phyloP scores from a whole-genome alignment of 2,113 vertebrate species.

The Tenebrosternarchus preto region DNA sequence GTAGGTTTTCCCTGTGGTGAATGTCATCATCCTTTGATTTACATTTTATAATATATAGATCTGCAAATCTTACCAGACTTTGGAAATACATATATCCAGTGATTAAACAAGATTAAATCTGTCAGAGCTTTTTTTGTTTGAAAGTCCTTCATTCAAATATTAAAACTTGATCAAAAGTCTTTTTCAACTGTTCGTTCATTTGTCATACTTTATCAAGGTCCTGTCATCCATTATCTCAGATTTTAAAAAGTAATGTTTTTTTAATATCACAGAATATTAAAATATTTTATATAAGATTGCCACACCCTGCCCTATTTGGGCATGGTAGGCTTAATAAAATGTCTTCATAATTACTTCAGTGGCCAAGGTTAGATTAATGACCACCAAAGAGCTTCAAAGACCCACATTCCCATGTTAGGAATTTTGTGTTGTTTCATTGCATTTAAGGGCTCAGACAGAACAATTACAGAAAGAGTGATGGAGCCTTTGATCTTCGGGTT shows the following conservation, averaged over 20 bases:
- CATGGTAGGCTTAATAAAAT: conserved; percentile 54
- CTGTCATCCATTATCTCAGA: background rate
- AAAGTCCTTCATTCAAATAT: background rate
- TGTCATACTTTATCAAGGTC: background rate
- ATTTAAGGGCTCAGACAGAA: too few relatives aligned
- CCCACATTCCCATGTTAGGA: too few relatives aligned
- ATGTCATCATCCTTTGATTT: too few relatives aligned
- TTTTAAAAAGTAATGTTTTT: background rate
- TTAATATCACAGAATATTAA: conserved; percentile 2
- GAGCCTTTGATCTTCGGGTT: too few relatives aligned
- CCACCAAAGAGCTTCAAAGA: background rate
- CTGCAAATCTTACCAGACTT: too few relatives aligned
- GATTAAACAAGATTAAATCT: background rate
- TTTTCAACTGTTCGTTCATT: background rate
- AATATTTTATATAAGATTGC: background rate
- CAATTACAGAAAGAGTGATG: too few relatives aligned
- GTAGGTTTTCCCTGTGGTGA: too few relatives aligned
- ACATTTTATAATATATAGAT: too few relatives aligned
- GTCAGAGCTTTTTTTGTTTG: background rate
- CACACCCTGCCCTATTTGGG: background rate
- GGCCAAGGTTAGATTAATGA: background rate
- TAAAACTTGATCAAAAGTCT: background rate
- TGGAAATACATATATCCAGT: background rate
- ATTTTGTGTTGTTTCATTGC: too few relatives aligned
- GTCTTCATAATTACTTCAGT: conserved; percentile 42